A percentile compares a stretch with the other conserved stretches of the same genome.
phyloP scores from a whole-genome alignment of 2,113 vertebrate genomes.

The Pleuronectes platessa region DNA sequence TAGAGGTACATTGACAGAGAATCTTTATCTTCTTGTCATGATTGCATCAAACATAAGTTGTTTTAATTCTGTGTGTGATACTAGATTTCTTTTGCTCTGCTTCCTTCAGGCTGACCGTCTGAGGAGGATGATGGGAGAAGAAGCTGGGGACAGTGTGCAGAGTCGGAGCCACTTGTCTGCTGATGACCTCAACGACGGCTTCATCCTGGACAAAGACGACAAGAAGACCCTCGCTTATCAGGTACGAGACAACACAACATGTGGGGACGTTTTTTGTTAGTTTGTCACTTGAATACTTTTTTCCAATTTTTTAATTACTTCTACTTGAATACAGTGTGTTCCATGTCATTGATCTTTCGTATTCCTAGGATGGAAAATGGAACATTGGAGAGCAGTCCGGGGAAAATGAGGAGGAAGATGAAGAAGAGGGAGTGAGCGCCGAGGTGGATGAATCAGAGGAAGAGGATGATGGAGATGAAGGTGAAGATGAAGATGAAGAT shows the following conservation, averaged over 20 bases:
- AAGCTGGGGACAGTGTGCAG: slow-evolving; percentile 55
- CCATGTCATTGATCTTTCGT: slow-evolving; percentile 1
- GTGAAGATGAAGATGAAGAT: slow-evolving; percentile 21
- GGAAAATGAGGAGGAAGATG: slow-evolving; percentile 44
- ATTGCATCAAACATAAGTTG: background rate
- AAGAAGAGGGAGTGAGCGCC: slow-evolving; percentile 45
- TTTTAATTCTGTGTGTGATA: background rate
- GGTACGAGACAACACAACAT: slow-evolving; percentile 65
- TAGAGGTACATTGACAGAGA: slow-evolving; percentile 84
- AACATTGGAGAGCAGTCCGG: slow-evolving; percentile 59
- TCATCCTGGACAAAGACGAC: slow-evolving; percentile 89
- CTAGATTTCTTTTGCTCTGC: background rate
- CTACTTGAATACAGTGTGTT: background rate
- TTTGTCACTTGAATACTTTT: background rate
- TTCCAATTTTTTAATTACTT: background rate
- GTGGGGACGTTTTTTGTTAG: too few relatives aligned
- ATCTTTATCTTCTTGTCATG: background rate
- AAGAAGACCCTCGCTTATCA: slow-evolving; percentile 87
- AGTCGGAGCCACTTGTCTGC: slow-evolving; percentile 86
- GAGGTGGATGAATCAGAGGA: slow-evolving; percentile 27
- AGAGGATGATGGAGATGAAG: slow-evolving; percentile 41
- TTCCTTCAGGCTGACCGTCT: slow-evolving; percentile 87
- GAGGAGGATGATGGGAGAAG: slow-evolving; percentile 90
- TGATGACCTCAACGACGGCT: slow-evolving; percentile 93
- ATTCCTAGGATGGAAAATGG: slow-evolving; percentile 87